Base-by-base conservation (phyloP, 2,888 invertebrate genomes). In the Drosophila suboccidentalis region DNA sequence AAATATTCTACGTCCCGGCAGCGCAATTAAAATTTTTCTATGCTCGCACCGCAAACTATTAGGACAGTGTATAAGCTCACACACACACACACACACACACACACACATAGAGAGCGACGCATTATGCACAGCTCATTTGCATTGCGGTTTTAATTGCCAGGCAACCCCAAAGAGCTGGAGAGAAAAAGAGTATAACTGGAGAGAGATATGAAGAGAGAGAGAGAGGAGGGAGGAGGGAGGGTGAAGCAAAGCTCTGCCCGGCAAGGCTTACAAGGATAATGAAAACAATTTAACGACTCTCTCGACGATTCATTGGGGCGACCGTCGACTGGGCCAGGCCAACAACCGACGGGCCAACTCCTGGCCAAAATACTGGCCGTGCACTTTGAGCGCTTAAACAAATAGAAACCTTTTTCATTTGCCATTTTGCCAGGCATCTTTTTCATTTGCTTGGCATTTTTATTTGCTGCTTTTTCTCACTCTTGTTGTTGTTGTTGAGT, bases 241-340 rank as follows among this genome's bases (percentile, higher is more conserved):
- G n/a, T 2, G 19, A 2, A 4, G n/a, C 17, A 22, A 19, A 39
- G 55, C 60, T 51, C 51, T 53, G 61, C 72, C 59, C 59, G 32
- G 67, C 67, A 50, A 57, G 77, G 87, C 87, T 87, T 84, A 87
- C 85, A 85, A 80, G 82, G 87, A 87, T 88, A 88, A 87, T 88
- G 87, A 82, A 88, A 87, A 87, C 89, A 87, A 88, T 88, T 87
- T 87, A 87, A 87, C 87, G 82, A 87, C 87, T 85, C 87, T 87
- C 87, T 76, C 87, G 87, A 84, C 87, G 80, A 80, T 87, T 76
- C 69, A 53, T 53, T 26, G 68, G 53, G 49, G 26, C 36, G 50
- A 51, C 51, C 19, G 51, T 22, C 38, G 49, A 51, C 11, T 19
- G 43, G 43, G 41, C 26, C 53, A 36, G 51, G 22, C 22, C 53